A percentile compares a stretch with the other conserved stretches of the same genome.
Conservation (phyloP, 2,888 invertebrate genomes). For the Rugalucina vietnamica region DNA sequence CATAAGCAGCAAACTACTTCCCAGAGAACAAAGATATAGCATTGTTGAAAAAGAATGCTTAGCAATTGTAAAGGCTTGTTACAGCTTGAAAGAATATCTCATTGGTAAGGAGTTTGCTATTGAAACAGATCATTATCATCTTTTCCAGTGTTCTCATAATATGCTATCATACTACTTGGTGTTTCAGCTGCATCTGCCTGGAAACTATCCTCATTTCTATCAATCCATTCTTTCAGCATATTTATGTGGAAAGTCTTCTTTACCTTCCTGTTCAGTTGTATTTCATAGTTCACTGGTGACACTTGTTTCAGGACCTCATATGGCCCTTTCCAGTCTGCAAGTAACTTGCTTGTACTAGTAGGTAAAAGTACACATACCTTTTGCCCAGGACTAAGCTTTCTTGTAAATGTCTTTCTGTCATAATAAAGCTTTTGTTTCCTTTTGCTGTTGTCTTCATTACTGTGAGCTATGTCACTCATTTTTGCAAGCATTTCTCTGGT, state of each 20-base stretch:
- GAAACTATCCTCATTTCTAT: too few species aligned
- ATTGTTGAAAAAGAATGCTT: constrained; percentile 9
- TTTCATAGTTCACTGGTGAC: neutral
- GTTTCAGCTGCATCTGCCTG: too few species aligned
- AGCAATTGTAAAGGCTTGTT: constrained; percentile 1
- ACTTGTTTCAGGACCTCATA: neutral
- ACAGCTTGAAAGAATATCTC: constrained; percentile 8
- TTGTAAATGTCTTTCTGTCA: neutral
- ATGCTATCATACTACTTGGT: too few species aligned
- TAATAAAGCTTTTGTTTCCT: constrained; percentile 28
- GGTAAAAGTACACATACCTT: constrained; percentile 7
- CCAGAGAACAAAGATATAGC: neutral
- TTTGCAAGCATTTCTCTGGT: neutral
- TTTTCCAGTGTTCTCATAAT: too few species aligned
- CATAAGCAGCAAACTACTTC: neutral
- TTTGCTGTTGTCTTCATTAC: neutral
- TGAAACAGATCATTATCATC: constrained; percentile 32
- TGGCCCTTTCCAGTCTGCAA: constrained; percentile 8
- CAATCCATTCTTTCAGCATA: constrained; percentile 10
- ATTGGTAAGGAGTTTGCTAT: constrained; percentile 28
- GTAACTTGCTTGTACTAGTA: neutral
- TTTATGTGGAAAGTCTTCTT: constrained; percentile 7
- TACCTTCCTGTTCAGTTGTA: neutral
- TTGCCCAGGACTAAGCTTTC: neutral
- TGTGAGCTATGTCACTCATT: neutral